Conservation (phyloP, 1,140 invertebrate genomes). For the Drosophila nigromelanica region DNA sequence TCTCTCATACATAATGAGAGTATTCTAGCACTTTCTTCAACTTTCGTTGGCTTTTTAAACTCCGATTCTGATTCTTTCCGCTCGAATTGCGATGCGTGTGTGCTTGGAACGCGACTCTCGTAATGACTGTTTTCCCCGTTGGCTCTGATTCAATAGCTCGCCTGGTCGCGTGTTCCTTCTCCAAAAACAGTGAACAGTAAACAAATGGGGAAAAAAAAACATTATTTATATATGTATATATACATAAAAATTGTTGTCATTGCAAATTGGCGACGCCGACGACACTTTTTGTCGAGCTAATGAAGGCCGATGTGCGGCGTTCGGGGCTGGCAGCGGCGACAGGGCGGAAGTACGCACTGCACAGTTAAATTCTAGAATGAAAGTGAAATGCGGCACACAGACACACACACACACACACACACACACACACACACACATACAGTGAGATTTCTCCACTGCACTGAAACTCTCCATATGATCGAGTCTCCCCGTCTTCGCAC, state of each 20-base stretch:
- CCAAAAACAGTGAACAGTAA: conserved; percentile 60
- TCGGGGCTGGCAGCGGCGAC: conserved; percentile 14
- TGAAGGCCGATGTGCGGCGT: conserved; percentile 56
- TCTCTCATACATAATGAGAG: background rate
- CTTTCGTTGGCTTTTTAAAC: background rate
- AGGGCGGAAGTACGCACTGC: conserved; percentile 77
- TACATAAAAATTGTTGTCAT: conserved; percentile 49
- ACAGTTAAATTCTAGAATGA: conserved; percentile 66
- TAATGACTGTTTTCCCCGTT: conserved; percentile 65
- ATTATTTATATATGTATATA: conserved; percentile 3
- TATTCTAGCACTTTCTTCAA: conserved; percentile 16
- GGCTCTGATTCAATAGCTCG: conserved; percentile 59
- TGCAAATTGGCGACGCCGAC: conserved; percentile 72
- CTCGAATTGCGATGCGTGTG: conserved; percentile 55
- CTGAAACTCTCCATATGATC: conserved; percentile 37
- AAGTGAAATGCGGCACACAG: conserved; percentile 61
- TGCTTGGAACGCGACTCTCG: conserved; percentile 65
- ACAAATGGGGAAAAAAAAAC: conserved; percentile 35
- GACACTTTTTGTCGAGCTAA: conserved; percentile 67
- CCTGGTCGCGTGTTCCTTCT: conserved; percentile 67
- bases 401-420: conserved; percentile 12
- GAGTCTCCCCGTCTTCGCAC: conserved; percentile 1
- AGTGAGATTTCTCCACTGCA: conserved; percentile 47
- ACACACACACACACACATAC: conserved; percentile 10
- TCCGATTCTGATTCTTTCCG: conserved; percentile 32